phyloP scores from a whole-genome alignment of 2,888 invertebrate species.

The Spodoptera littoralis region DNA sequence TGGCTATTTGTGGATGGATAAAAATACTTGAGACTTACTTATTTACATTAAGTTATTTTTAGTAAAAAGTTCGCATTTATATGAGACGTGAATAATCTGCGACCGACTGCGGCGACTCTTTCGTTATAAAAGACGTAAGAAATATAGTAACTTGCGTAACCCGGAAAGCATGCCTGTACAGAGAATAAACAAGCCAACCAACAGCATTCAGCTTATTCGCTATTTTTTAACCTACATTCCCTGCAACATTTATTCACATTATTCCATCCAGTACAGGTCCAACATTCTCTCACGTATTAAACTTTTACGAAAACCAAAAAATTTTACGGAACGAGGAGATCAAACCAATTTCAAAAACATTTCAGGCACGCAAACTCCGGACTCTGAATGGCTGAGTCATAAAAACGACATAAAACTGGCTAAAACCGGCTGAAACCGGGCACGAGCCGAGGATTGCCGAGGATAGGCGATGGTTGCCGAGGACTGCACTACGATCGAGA shows the following conservation, averaged over 20 bases:
- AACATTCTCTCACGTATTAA: constrained; percentile 53
- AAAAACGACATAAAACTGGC: constrained; percentile 63
- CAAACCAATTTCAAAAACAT: constrained; percentile 59
- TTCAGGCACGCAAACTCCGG: constrained; percentile 57
- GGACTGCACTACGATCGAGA: constrained; percentile 53
- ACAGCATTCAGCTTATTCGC: constrained; percentile 24
- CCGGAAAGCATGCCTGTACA: constrained; percentile 11
- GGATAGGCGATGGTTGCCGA: constrained; percentile 45
- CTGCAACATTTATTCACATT: constrained; percentile 31
- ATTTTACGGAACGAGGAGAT: constrained; percentile 48
- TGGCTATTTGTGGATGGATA: constrained; percentile 4
- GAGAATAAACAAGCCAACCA: constrained; percentile 27
- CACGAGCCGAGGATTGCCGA: constrained; percentile 45
- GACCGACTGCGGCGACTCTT: background rate
- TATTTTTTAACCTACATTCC: constrained; percentile 33
- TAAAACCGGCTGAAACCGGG: constrained; percentile 50
- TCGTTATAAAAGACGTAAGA: background rate
- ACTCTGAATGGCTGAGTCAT: constrained; percentile 54
- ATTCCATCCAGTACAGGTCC: constrained; percentile 26
- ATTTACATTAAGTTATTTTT: no score
- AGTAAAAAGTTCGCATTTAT: no score
- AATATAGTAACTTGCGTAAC: constrained; percentile 10
- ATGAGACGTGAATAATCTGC: no score
- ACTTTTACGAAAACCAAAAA: constrained; percentile 56
- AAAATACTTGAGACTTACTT: no score